Evolutionary conservation across 2,113 vertebrate genomes (phyloP).

Genomic region (Prunella fulvescens): DNA sequence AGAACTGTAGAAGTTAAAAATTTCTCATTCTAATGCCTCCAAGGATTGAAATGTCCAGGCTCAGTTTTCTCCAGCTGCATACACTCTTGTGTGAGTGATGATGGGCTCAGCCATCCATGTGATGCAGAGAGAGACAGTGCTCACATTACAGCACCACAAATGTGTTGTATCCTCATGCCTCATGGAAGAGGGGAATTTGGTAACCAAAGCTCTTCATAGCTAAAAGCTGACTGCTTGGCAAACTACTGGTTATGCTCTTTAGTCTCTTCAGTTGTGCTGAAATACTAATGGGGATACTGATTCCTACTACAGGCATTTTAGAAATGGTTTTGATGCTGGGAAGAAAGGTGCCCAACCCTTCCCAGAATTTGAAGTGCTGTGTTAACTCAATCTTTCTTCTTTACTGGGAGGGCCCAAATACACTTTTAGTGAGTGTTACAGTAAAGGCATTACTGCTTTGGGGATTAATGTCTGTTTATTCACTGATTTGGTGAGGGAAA

Average conservation of each 20-base stretch:
- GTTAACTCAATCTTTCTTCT: background rate
- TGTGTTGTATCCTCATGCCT: conserved; percentile 13
- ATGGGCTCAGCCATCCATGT: background rate
- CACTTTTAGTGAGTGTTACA: background rate
- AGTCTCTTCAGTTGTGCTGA: background rate
- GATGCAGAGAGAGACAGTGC: background rate
- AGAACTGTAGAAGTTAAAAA: background rate
- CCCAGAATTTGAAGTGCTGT: background rate
- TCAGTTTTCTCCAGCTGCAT: background rate
- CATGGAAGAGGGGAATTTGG: background rate
- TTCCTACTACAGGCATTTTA: background rate
- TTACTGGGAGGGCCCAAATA: background rate
- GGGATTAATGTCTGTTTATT: background rate
- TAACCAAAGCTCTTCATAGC: background rate
- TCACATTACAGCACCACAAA: background rate
- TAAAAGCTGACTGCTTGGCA: background rate
- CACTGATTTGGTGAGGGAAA: background rate
- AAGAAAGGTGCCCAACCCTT: background rate
- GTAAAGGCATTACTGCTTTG: background rate
- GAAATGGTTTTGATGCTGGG: background rate
- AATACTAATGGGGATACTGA: background rate
- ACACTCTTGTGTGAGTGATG: background rate
- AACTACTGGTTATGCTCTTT: background rate
- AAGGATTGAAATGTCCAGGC: background rate
- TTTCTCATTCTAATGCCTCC: background rate